Percentiles rank a stretch among this genome's conserved stretches.
phyloP scores from a whole-genome alignment of 2,797 vertebrate genomes.

The Epinephelus malabaricus region DNA sequence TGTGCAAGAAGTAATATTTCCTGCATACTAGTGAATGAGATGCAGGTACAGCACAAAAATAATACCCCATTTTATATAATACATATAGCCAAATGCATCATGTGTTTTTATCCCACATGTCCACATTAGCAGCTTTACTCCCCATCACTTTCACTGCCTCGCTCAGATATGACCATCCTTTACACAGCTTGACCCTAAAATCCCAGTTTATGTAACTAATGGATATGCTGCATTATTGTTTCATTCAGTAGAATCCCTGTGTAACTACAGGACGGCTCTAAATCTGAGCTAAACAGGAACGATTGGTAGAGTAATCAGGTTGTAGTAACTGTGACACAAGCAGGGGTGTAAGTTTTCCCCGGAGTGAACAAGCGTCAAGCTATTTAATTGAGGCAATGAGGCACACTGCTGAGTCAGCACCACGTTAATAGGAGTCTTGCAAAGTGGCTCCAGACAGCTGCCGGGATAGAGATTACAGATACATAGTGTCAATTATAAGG shows the following conservation, averaged over 20 bases:
- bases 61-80: background rate
- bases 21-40: background rate
- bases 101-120: constrained; percentile 17
- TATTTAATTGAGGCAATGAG: constrained; percentile 74
- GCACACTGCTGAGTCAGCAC: constrained; percentile 67
- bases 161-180: constrained; percentile 21
- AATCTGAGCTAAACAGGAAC: constrained; percentile 32
- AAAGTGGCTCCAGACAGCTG: constrained; percentile 62
- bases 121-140: constrained; percentile 30
- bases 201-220: constrained; percentile 39
- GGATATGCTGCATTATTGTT: constrained; percentile 26
- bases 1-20: background rate
- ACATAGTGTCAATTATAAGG: constrained; percentile 22
- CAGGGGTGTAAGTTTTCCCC: constrained; percentile 56
- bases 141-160: constrained; percentile 15
- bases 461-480: constrained; percentile 49
- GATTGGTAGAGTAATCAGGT: constrained; percentile 48
- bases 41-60: background rate
- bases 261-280: constrained; percentile 10
- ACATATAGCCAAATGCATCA: background rate
- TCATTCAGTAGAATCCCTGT: constrained; percentile 28
- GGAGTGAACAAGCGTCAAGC: constrained; percentile 71
- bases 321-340: constrained; percentile 66
- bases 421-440: constrained; percentile 55
- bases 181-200: constrained; percentile 26